These are phyloP conservation scores for Drosophila melanosoma DNA, from an alignment of 2,888 invertebrate genomes.

Conservation along the genomic window DNA sequence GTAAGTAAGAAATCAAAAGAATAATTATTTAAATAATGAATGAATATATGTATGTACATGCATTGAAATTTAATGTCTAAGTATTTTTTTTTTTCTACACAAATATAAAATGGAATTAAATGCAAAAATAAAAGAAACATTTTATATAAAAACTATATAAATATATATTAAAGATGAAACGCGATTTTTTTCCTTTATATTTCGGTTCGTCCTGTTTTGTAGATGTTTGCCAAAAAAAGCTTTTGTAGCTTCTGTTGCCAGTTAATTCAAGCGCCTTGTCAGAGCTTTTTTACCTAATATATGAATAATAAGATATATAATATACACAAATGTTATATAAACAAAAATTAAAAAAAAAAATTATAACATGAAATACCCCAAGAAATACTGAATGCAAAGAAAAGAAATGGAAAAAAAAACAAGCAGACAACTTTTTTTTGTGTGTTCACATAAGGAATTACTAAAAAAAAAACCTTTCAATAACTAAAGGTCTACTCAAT, in stretches of 20 bases:
- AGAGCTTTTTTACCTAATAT: slow-evolving; percentile 69
- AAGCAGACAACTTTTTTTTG: slow-evolving; percentile 37
- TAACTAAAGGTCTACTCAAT: slow-evolving; percentile 41
- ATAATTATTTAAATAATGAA: slow-evolving; percentile 55
- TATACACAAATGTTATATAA: slow-evolving; percentile 51
- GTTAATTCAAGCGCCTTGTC: slow-evolving; percentile 74
- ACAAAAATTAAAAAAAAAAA: slow-evolving; percentile 24
- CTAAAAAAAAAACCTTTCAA: slow-evolving; percentile 22
- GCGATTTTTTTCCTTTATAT: slow-evolving; percentile 7
- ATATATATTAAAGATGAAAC: slow-evolving; percentile 31
- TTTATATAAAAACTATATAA: slow-evolving; percentile 43
- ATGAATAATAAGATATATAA: slow-evolving; percentile 19
- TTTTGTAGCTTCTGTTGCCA: slow-evolving; percentile 76
- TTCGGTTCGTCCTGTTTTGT: slow-evolving; percentile 38
- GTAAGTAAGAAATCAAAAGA: slow-evolving; percentile 61
- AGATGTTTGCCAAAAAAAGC: slow-evolving; percentile 68
- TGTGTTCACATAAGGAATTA: slow-evolving; percentile 39
- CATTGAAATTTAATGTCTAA: slow-evolving; percentile 61
- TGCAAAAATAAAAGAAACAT: slow-evolving; percentile 30
- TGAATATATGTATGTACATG: slow-evolving; percentile 51
- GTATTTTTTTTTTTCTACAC: slow-evolving; percentile 69
- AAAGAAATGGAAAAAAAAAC: slow-evolving; percentile 9
- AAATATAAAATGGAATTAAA: slow-evolving; percentile 49
- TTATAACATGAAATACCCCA: slow-evolving; percentile 1
- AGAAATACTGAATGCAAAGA: slow-evolving; percentile 6